phyloP scores from a whole-genome alignment of 2,888 invertebrate genomes.

The Podabrus alpinus region DNA sequence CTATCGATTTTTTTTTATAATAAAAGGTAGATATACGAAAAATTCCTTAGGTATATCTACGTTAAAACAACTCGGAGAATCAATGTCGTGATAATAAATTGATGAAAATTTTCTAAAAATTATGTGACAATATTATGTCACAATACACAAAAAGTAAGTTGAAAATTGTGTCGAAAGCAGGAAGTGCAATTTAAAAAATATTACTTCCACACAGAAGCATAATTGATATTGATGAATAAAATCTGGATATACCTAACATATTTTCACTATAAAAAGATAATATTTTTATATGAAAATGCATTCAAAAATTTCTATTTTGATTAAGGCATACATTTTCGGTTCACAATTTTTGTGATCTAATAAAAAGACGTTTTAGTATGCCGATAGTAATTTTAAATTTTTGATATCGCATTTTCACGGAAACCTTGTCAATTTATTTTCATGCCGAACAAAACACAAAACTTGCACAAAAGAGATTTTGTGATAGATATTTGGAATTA shows the following conservation, averaged over 20 bases:
- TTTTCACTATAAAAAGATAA: background rate
- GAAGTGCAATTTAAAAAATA: background rate
- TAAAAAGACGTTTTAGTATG: background rate
- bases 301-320: background rate
- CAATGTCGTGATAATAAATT: background rate
- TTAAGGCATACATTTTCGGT: background rate
- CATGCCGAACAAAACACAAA: background rate
- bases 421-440: background rate
- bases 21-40: background rate
- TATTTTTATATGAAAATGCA: background rate
- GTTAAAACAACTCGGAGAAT: background rate
- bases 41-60: background rate
- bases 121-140: background rate
- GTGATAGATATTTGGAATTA: background rate
- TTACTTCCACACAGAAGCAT: background rate
- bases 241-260: background rate
- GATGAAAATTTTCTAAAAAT: background rate
- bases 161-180: background rate
- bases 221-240: background rate
- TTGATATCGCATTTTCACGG: background rate
- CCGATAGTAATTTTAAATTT: background rate
- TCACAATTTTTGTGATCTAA: background rate
- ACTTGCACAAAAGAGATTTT: background rate
- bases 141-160: background rate
- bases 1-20: background rate